Evolutionary conservation across 2,797 vertebrate genomes (phyloP).

Genomic region (Martes flavigula): DNA sequence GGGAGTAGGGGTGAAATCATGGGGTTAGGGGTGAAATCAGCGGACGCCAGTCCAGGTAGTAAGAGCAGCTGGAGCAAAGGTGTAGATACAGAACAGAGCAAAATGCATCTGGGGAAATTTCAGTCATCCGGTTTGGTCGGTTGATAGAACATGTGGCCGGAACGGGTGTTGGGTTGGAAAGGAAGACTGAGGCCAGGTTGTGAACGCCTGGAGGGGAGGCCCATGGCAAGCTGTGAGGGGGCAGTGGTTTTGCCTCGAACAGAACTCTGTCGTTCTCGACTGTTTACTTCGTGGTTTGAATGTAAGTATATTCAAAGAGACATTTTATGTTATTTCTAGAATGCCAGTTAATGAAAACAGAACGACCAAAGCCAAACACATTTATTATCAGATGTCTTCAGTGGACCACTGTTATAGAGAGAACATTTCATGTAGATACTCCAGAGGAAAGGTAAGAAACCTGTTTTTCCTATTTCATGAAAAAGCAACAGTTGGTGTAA

Average conservation of each 20-base stretch:
- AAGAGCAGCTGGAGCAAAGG: not conserved
- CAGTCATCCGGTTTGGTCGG: not conserved
- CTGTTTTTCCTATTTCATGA: not conserved
- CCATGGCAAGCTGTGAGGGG: not conserved
- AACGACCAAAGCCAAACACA: conserved; percentile 97
- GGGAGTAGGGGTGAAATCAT: not conserved
- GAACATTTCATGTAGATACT: conserved; percentile 97
- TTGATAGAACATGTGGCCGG: not conserved
- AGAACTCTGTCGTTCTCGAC: not conserved
- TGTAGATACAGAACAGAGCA: not conserved
- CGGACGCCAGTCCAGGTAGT: not conserved
- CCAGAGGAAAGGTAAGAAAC: conserved; percentile 94
- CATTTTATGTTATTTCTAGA: conserved; percentile 85
- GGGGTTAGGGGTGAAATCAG: not conserved
- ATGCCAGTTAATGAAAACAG: conserved; percentile 99
- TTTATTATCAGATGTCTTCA: conserved; percentile 99
- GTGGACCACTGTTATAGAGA: conserved; percentile 98
- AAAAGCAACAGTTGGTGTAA: not conserved
- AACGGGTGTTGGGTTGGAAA: not conserved
- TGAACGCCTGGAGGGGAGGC: not conserved
- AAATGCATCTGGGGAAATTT: not conserved
- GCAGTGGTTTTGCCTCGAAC: not conserved
- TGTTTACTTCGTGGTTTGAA: conserved; percentile 39
- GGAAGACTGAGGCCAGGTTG: not conserved
- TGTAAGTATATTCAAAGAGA: conserved; percentile 37